phyloP scores from a whole-genome alignment of 1,140 invertebrate species.

The Penaeus japonicus region DNA sequence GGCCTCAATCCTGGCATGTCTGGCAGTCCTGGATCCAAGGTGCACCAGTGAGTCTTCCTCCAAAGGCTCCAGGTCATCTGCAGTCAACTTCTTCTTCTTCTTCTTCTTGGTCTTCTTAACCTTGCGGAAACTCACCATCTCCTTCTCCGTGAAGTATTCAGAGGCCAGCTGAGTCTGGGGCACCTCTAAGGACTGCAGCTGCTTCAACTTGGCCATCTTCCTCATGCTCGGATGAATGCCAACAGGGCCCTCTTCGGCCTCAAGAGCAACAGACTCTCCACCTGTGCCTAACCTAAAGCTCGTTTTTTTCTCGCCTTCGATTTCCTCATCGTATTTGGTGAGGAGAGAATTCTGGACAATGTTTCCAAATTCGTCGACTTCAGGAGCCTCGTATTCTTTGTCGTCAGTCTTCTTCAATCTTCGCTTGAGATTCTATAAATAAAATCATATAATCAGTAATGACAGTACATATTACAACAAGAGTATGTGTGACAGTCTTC shows the following conservation, averaged over 20 bases:
- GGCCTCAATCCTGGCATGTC: slow-evolving; percentile 59
- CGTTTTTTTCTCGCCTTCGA: slow-evolving; percentile 79
- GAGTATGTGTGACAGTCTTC: too few species aligned
- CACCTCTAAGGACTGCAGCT: slow-evolving; percentile 69
- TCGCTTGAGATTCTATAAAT: slow-evolving; percentile 50
- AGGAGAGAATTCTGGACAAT: slow-evolving; percentile 76
- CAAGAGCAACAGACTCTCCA: slow-evolving; percentile 26
- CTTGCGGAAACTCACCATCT: slow-evolving; percentile 91
- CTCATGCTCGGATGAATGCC: slow-evolving; percentile 63
- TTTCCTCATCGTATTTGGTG: slow-evolving; percentile 95
- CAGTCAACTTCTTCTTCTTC: slow-evolving; percentile 66
- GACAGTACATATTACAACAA: background rate
- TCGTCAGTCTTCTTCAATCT: slow-evolving; percentile 73
- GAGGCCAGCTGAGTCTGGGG: slow-evolving; percentile 78
- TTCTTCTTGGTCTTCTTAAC: slow-evolving; percentile 85
- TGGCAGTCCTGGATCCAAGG: slow-evolving; percentile 53
- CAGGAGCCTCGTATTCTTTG: slow-evolving; percentile 86
- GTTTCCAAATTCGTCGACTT: slow-evolving; percentile 82
- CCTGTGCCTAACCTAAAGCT: slow-evolving; percentile 72
- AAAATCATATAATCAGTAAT: slow-evolving; percentile 13
- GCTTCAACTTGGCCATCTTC: slow-evolving; percentile 63
- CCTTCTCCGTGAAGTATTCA: slow-evolving; percentile 87
- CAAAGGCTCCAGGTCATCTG: slow-evolving; percentile 69
- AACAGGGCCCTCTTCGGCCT: slow-evolving; percentile 60
- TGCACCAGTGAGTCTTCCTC: slow-evolving; percentile 60